Conservation (phyloP, 2,113 vertebrate species). For the Hucho hucho region DNA sequence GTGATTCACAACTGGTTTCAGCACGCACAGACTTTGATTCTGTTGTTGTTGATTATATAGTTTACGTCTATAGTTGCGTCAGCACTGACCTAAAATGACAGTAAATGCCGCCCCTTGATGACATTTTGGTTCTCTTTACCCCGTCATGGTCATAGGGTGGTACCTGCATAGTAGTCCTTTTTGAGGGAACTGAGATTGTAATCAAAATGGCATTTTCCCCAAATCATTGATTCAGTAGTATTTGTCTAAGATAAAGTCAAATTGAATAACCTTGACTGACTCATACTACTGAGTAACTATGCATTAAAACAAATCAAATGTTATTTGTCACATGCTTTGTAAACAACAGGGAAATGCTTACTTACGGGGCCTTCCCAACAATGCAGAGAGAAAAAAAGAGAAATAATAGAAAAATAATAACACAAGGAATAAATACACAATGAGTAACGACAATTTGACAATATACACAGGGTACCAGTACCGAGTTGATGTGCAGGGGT, state of each 20-base stretch:
- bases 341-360: no score
- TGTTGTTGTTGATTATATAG: slow-evolving; percentile 24
- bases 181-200: slow-evolving; percentile 13
- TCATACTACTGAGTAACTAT: background rate
- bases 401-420: no score
- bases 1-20: background rate
- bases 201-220: slow-evolving; percentile 13
- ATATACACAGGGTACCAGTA: no score
- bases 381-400: no score
- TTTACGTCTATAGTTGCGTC: slow-evolving; percentile 13
- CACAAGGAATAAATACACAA: no score
- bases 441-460: no score
- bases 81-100: slow-evolving; percentile 1
- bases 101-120: slow-evolving; percentile 3
- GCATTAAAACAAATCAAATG: background rate
- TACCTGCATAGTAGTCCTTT: no score
- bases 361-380: no score
- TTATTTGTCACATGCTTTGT: no score
- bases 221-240: slow-evolving; percentile 22
- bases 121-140: background rate
- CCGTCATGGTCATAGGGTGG: no score
- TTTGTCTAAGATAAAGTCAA: background rate
- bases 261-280: no score
- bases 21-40: slow-evolving; percentile 16
- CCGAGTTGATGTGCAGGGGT: no score